Evolutionary conservation across 30 jellyfish, hydroid and myxozoan genomes (phyloP).

Genomic region (Aurelia coerulea): DNA sequence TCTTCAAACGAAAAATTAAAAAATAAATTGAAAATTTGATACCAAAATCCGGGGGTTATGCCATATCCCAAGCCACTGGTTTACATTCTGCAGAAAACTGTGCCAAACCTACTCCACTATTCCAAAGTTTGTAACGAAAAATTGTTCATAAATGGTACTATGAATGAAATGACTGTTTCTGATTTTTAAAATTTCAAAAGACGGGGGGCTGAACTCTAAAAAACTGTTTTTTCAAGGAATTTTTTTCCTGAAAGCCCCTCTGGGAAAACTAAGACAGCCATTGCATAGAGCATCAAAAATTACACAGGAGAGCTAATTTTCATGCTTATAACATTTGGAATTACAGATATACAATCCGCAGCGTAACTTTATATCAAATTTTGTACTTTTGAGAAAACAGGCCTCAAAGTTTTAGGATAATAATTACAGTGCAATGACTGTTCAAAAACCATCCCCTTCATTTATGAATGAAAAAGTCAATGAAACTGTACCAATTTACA

Average conservation of each 20-base stretch:
- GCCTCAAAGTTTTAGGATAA: neutral
- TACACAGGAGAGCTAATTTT: neutral
- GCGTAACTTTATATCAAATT: neutral
- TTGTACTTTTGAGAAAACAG: neutral
- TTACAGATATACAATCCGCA: too few species aligned
- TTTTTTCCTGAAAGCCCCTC: neutral
- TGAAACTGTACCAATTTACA: neutral
- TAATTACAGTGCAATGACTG: neutral
- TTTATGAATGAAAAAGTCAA: too few species aligned
- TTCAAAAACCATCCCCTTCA: too few species aligned
- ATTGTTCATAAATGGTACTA: too few species aligned
- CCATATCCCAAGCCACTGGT: too few species aligned
- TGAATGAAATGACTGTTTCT: neutral
- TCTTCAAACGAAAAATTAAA: too few species aligned
- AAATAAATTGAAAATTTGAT: too few species aligned
- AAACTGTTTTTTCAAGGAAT: neutral
- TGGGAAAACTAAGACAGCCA: constrained; percentile 7
- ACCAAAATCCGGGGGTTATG: too few species aligned
- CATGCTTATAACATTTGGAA: neutral
- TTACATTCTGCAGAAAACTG: too few species aligned
- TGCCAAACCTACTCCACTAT: too few species aligned
- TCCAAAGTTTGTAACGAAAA: too few species aligned
- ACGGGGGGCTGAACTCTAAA: constrained; percentile 1
- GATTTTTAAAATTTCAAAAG: neutral
- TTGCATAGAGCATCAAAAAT: neutral